Evolutionary conservation across 2,797 vertebrate species (phyloP).

Genomic region (Bovichtus variegatus): DNA sequence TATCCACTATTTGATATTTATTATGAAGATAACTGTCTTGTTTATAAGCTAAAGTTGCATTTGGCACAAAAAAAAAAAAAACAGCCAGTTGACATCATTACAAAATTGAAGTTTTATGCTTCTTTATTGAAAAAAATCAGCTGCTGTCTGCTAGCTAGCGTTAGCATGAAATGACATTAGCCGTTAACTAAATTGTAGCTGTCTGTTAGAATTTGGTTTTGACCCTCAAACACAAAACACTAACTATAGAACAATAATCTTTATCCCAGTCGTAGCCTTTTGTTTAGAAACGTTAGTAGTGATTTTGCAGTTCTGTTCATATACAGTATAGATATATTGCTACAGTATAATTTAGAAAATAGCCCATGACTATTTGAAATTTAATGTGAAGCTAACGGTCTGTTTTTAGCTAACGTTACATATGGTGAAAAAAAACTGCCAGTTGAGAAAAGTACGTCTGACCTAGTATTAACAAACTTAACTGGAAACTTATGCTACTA

Average conservation of each 20-base stretch:
- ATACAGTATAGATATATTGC: too few relatives aligned
- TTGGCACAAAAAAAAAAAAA: background rate
- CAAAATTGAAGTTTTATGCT: too few relatives aligned
- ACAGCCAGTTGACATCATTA: too few relatives aligned
- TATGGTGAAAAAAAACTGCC: too few relatives aligned
- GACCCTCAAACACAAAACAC: background rate
- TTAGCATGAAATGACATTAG: background rate
- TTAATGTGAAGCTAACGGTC: too few relatives aligned
- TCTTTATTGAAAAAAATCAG: background rate
- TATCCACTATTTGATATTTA: background rate
- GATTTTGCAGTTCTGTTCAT: too few relatives aligned
- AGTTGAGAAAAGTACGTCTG: too few relatives aligned
- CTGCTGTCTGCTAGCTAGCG: background rate
- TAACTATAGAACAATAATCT: background rate
- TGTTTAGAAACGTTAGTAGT: background rate
- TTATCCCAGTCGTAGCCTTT: background rate
- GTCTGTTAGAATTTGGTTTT: background rate
- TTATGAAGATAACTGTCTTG: background rate
- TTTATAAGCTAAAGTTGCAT: background rate
- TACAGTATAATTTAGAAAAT: too few relatives aligned
- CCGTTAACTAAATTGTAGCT: accelerated
- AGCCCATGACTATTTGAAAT: too few relatives aligned
- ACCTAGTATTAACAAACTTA: too few relatives aligned
- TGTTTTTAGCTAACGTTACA: too few relatives aligned
- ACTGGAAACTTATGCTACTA: too few relatives aligned